Conservation (phyloP, 2,888 invertebrate species). For the Caenorhabditis uteleia region DNA sequence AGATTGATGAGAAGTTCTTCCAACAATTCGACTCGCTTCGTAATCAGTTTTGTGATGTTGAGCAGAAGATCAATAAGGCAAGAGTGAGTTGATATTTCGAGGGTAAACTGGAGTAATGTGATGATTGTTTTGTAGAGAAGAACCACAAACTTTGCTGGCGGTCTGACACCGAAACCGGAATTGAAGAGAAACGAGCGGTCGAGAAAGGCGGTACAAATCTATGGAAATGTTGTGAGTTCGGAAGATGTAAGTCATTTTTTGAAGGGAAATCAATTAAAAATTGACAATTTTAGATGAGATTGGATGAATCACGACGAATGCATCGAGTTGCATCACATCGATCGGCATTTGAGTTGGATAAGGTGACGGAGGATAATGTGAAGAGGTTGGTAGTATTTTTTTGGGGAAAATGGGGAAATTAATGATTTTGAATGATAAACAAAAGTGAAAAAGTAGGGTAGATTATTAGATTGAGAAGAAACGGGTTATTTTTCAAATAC, state of each 20-base stretch:
- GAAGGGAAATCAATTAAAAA: no score
- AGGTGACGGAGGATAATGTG: conserved; percentile 13
- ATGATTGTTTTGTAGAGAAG: conserved; percentile 30
- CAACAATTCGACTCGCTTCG: conserved; percentile 28
- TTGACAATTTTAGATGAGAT: conserved; percentile 11
- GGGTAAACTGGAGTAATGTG: no score
- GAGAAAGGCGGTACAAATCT: conserved; percentile 18
- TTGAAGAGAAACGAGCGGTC: conserved; percentile 28
- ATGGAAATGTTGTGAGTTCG: conserved; percentile 30
- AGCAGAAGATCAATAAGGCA: conserved; percentile 25
- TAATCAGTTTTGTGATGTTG: conserved; percentile 29
- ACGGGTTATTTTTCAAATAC: no score
- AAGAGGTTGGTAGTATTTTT: conserved; percentile 12
- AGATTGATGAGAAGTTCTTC: conserved; percentile 15
- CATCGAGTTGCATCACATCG: neutral
- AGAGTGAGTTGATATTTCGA: conserved; percentile 24
- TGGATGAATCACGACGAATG: neutral
- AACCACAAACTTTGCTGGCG: conserved; percentile 12
- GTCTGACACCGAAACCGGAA: conserved; percentile 33
- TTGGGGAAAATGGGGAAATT: no score
- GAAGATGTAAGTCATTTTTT: conserved; percentile 12
- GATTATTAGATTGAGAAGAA: no score
- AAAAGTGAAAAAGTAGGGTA: no score
- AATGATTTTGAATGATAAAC: neutral
- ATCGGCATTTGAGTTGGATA: conserved; percentile 10